A percentile compares a stretch with the other conserved stretches of the same genome.
These are phyloP conservation scores for Noctua pronuba DNA, from an alignment of 2,888 invertebrate species.

Conservation along the genomic window DNA sequence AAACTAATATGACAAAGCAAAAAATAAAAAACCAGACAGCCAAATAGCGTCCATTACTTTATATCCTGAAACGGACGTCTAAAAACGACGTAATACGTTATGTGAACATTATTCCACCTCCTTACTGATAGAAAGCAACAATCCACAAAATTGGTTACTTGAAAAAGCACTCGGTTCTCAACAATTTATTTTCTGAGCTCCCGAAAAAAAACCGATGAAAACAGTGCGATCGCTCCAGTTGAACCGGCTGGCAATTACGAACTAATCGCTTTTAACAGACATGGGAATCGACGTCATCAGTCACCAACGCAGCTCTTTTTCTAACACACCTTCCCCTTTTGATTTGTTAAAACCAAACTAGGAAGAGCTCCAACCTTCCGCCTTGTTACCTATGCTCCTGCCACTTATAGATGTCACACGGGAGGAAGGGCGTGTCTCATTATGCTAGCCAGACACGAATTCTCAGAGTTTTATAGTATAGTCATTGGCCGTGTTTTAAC, in stretches of 20 bases:
- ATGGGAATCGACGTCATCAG: conserved; percentile 80
- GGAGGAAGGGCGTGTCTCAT: conserved; percentile 72
- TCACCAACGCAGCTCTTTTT: conserved; percentile 76
- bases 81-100: conserved; percentile 39
- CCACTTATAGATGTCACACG: conserved; percentile 56
- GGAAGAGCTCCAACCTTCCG: conserved; percentile 69
- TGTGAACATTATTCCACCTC: conserved; percentile 35
- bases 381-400: conserved; percentile 59
- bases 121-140: conserved; percentile 51
- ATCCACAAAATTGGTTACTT: conserved; percentile 56
- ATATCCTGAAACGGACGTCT: conserved; percentile 28
- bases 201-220: conserved; percentile 62
- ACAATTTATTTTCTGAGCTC: conserved; percentile 59
- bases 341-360: conserved; percentile 71
- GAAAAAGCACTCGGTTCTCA: conserved; percentile 54
- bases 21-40: conserved; percentile 40
- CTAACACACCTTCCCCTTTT: conserved; percentile 77
- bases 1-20: conserved; percentile 28
- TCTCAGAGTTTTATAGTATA: conserved; percentile 80
- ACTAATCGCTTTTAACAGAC: conserved; percentile 76
- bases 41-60: conserved; percentile 39
- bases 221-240: conserved; percentile 58
- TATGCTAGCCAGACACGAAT: conserved; percentile 76
- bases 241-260: conserved; percentile 64
- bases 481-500: conserved; percentile 80